Base-by-base conservation (phyloP, 1,140 invertebrate genomes). In the Drosophila tsacasi region DNA sequence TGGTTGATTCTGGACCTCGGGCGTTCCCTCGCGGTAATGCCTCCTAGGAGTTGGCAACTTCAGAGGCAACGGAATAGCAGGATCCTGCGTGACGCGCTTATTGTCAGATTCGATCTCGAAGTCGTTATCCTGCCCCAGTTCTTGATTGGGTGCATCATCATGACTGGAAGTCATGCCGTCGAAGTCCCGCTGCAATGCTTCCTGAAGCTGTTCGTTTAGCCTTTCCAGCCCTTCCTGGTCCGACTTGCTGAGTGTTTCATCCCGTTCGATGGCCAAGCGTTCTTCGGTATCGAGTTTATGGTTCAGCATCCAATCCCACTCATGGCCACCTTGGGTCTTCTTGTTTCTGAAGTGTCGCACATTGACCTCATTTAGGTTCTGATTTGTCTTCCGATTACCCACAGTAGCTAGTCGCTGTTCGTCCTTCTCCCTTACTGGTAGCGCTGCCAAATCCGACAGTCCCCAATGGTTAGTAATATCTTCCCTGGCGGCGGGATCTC, bases 261-360 rank as follows among this genome's bases (percentile, higher is more conserved):
- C 25, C 3, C 6, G 19, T n/a, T 44, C 23, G 5, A 19, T 55
- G 6, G 17, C 15, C 8, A 25, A 12, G 9, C 23, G 5, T 15
- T 61, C 32, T 1, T 76, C 21, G 12, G 27, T 13, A 3, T 69
- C 64, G n/a, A 68, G 49, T 2, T 76, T 42, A 5, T 47, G 67
- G n/a, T 69, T 61, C 15, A 39, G 42, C 37, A 87, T 30, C 83
- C 83, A 89, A 39, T 77, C 76, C 83, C 83, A 89, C 72, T 80
- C 83, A 25, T 72, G 25, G 0, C 19, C 15, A 10, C 39, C 19
- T 15, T 7, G 19, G 4, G 10, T 13, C 30, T 52, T 73, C 19
- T 50, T 42, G 25, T 76, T 46, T 42, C 55, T 68, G 15, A 49
- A 55, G 17, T 50, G 50, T 8, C 72, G 59, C 15, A 55, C n/a